Base-by-base conservation (phyloP, 2,888 invertebrate genomes). In the Drosophila seclusa region DNA sequence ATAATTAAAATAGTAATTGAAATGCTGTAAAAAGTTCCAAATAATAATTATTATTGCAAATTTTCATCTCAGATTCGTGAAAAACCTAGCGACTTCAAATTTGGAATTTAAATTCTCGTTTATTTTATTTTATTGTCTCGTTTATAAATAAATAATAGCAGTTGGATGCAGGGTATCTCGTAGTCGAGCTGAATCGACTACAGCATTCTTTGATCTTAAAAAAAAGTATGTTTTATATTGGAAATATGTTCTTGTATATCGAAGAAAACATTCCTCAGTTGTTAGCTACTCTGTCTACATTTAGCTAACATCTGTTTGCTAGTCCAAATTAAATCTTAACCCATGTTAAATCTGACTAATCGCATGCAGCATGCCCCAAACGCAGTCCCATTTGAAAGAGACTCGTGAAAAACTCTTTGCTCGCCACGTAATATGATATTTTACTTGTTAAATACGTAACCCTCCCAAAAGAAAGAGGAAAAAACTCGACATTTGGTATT, bases 401-500 rank as follows among this genome's bases (percentile, higher is more conserved):
- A 53, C 49, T 42, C 21, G 16, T 50, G 38, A 16, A 31, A 21
- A 67, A 59, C 50, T 58, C 16, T 34, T 42, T 54, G 52, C 68
- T 49, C 55, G 40, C 42, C 50, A 13, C 11, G 84, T 83, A 84
- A 89, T 73, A 42, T 73, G 84, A 84, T 84, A 83, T 69, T 78
- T 72, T 69, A 31, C 48, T 48, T 42, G 29, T 54, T 60, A 69
- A 67, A 66, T 68, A 42, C 68, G 55, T 49, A 66, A 42, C 67
- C 54, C 62, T 29, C 54, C 10, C 24, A 6, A 1, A 3, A 34
- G 10, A 32, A 16, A 52, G 2, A 31, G 8, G 49, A 49, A 32
- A 16, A 24, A 45, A 40, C 32, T 27, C 32, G 36, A 29, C 48
- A 57, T 61, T 64, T 32, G 64, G 74, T 70, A 61, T 72, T 74